Base-by-base conservation (phyloP, 2,113 vertebrate species). In the Pangasianodon gigas region DNA sequence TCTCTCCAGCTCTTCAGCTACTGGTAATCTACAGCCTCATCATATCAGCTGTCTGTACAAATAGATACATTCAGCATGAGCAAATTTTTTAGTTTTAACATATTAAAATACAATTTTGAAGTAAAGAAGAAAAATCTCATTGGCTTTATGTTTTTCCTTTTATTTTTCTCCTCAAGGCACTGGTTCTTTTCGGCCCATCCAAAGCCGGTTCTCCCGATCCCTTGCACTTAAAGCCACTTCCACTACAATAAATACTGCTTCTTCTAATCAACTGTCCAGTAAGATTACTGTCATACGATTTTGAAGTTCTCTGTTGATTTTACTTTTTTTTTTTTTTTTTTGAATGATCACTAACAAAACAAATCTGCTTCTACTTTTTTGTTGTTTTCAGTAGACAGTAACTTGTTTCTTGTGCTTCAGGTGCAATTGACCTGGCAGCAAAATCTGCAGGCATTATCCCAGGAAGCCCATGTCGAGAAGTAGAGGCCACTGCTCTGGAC, bases 391-490 rank as follows among this genome's bases (percentile, higher is more conserved):
- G 18, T 71, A 7, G 44, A 21, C 19, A 52, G 0, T 32, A 56
- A 85, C 65, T 21, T 44, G 1, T 56, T 32, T 85, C 4, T 26
- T 88, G 69, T 92, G 14, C 48, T 90, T 84, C 92, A 99, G 98
- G 98, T 95, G 97, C 98, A 87, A 97, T 99, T 5, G 98, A 98
- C 93, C 93, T 98, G 91, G 98, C 98, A 86, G 98, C 98, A 29
- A 98, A 98, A 91, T 97, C 97, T 91, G 98, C 98, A 16, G 98
- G 98, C 84, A 99, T 99, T 93, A 98, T 99, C 86, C 98, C 98
- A 1, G 96, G 95, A 85, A 97, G 97, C 92, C 96, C 97, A 3
- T 91, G 97, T 87, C 96, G 93, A 24, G 96, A 97, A 71, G 88
- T 96, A 60, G 96, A 96, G 5, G 67, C 93, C 32, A 62, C 95